A percentile compares a stretch with the other conserved stretches of the same genome.
phyloP scores from a whole-genome alignment of 2,113 vertebrate species.

The Aphyosemion australe region DNA sequence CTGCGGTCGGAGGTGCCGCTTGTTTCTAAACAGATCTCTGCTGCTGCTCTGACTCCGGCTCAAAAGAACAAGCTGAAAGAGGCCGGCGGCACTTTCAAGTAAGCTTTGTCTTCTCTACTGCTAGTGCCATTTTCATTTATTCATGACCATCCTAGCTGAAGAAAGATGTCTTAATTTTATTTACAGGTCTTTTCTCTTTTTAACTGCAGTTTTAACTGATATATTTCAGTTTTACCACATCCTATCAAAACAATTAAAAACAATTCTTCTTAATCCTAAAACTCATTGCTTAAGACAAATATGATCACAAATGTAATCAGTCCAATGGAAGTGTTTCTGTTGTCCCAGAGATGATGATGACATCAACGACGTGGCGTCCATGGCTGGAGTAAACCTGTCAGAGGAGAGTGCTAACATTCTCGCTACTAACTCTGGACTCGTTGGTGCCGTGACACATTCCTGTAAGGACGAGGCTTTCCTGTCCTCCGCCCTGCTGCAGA shows the following conservation, averaged over 20 bases:
- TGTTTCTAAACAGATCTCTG: slow-evolving; percentile 83
- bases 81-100: slow-evolving; percentile 93
- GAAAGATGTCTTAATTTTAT: too few species aligned
- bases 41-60: slow-evolving; percentile 81
- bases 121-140: too few species aligned
- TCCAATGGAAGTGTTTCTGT: not conserved
- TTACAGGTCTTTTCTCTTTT: too few species aligned
- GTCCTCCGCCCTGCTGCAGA: slow-evolving; percentile 85
- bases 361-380: slow-evolving; percentile 97
- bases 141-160: too few species aligned
- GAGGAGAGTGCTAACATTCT: slow-evolving; percentile 96
- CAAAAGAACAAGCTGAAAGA: slow-evolving; percentile 93
- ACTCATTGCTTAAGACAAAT: too few species aligned
- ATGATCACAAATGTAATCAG: not conserved
- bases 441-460: slow-evolving; percentile 91
- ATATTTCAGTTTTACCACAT: too few species aligned
- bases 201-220: too few species aligned
- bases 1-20: slow-evolving; percentile 82
- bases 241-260: too few species aligned
- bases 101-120: slow-evolving; percentile 28
- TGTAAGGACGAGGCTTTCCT: slow-evolving; percentile 96
- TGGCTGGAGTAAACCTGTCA: slow-evolving; percentile 96
- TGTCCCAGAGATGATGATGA: slow-evolving; percentile 91
- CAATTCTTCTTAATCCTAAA: not conserved
- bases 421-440: slow-evolving; percentile 92